Percentiles rank a stretch among this genome's conserved stretches.
Conservation (phyloP, 2,113 vertebrate genomes). For the Neolamprologus falcicula region DNA sequence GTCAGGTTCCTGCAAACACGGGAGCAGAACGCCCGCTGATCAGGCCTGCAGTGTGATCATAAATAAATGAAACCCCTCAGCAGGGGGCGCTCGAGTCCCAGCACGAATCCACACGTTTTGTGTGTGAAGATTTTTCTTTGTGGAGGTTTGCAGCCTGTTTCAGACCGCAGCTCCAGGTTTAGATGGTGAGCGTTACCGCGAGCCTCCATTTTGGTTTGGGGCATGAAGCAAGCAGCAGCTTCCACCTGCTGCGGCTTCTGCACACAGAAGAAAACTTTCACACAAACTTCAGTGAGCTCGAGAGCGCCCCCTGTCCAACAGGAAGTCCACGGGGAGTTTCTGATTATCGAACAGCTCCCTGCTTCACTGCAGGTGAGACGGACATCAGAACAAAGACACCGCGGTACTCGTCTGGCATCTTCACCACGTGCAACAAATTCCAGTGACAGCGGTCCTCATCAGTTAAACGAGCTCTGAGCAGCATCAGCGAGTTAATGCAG, state of each 20-base stretch:
- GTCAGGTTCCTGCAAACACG: background rate
- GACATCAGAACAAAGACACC: background rate
- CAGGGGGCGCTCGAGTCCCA: background rate
- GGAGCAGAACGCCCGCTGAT: background rate
- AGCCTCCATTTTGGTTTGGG: background rate
- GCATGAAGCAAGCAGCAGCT: background rate
- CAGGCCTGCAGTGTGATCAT: background rate
- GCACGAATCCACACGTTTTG: accelerated
- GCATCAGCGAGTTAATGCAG: background rate
- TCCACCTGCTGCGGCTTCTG: background rate
- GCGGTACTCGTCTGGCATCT: background rate
- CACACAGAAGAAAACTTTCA: background rate
- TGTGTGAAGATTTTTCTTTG: background rate
- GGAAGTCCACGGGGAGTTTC: background rate
- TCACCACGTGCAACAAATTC: background rate
- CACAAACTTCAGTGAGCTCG: background rate
- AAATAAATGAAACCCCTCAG: background rate
- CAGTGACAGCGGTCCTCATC: accelerated
- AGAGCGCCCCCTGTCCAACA: background rate
- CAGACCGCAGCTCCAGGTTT: background rate
- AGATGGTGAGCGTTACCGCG: background rate
- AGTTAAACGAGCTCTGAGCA: background rate
- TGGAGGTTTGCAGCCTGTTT: background rate
- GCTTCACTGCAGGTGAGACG: background rate
- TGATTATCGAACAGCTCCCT: background rate